Conservation (phyloP, 2,888 invertebrate genomes). For the Resseliella maxima region DNA sequence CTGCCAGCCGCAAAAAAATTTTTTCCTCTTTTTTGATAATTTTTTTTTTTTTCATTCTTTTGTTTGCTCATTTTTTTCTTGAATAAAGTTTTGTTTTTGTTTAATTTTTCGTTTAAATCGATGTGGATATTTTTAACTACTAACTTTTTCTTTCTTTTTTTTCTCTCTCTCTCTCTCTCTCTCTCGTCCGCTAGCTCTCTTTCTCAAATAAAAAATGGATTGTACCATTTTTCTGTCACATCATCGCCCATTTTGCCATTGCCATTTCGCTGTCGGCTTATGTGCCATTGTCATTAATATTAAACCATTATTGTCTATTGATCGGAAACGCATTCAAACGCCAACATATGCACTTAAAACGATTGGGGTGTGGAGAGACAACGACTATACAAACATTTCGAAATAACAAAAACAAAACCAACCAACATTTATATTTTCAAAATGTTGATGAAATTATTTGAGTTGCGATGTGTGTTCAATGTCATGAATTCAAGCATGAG, state of each 20-base stretch:
- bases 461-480: neutral
- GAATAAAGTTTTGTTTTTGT: neutral
- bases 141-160: neutral
- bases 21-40: neutral
- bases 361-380: neutral
- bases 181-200: no score
- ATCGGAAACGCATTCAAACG: slow-evolving; percentile 31
- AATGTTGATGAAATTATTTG: neutral
- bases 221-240: neutral
- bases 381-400: neutral
- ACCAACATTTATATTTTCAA: neutral
- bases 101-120: neutral
- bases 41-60: neutral
- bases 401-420: neutral
- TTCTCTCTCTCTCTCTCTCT: neutral
- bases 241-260: neutral
- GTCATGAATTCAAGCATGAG: neutral
- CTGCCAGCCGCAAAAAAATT: neutral
- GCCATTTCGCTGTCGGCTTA: neutral
- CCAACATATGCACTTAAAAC: neutral
- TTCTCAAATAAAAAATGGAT: neutral
- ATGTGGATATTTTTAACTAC: no score
- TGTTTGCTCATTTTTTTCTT: neutral
- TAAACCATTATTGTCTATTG: neutral
- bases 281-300: neutral